Evolutionary conservation across 2,888 invertebrate species (phyloP), one percentile per base, ranked within the genome.

Genomic region (Marasmarcha lunaedactyla): DNA sequence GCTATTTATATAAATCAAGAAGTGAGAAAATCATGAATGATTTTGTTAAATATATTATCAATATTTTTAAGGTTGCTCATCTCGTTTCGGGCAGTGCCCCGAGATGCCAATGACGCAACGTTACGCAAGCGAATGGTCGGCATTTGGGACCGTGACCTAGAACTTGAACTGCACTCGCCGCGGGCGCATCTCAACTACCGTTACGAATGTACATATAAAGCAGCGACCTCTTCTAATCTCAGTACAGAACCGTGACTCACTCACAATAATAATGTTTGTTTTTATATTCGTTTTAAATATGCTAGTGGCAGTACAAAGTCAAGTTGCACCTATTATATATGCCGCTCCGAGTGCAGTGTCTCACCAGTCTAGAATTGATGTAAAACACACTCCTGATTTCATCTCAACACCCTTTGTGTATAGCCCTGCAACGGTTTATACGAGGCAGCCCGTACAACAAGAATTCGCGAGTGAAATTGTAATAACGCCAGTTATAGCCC

Each of bases 261-360:
- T 20, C 7, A n/a, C 4, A 34, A 13, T 12, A 12, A 34, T 13
- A 34, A 34, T 34, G 34, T 34, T 34, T 34, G 14, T 34, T 34
- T 13, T 34, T 13, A 4, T 34, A 5, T 34, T 34, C 13, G 14
- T 30, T 9, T 2, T 11, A n/a, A 11, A 71, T 45, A 53, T 69
- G 42, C 37, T 69, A 27, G 46, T 59, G 45, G 56, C 53, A 52
- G 54, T 54, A 14, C 40, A 63, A 45, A 55, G 49, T 42, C 43
- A 49, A 48, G 61, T 59, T 38, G 54, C 57, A 35, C 72, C 73
- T 35, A 38, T 76, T 6, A 69, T 78, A 47, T 71, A 76, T 46
- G 67, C 74, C 12, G 78, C 84, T 15, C 86, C 86, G 1, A 84
- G 84, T 52, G 77, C 86, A 34, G 85, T 86, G 14, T 85, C 85